phyloP scores from a whole-genome alignment of 2,888 invertebrate genomes.

The Orchesella flavescens region DNA sequence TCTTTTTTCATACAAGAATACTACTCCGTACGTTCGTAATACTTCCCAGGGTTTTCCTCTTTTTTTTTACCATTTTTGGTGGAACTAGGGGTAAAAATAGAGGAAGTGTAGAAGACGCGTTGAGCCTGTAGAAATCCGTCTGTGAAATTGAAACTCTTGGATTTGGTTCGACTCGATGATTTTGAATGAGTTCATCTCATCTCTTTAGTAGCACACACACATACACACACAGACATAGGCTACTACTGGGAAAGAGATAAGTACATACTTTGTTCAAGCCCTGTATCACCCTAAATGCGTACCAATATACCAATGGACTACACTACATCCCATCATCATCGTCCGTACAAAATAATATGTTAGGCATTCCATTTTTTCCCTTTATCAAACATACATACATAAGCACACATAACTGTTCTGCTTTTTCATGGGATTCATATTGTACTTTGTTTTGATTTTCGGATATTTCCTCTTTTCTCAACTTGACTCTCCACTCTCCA shows the following conservation, averaged over 20 bases:
- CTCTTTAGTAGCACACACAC: conserved; percentile 26
- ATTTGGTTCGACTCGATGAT: conserved; percentile 62
- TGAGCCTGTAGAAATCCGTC: conserved; percentile 58
- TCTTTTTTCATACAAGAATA: not conserved
- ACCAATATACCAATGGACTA: not conserved
- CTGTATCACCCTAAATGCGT: not conserved
- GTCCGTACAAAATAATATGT: conserved; percentile 1
- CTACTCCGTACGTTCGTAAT: not conserved
- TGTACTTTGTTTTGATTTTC: conserved; percentile 28
- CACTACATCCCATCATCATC: too few species aligned
- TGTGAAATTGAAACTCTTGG: conserved; percentile 63
- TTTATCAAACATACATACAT: conserved; percentile 4
- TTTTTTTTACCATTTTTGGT: too few species aligned
- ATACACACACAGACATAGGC: too few species aligned
- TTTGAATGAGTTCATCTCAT: conserved; percentile 62
- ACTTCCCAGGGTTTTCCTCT: not conserved
- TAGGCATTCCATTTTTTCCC: too few species aligned
- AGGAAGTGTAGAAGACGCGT: conserved; percentile 18
- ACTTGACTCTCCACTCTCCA: not conserved
- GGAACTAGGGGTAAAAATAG: too few species aligned
- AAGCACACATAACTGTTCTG: not conserved
- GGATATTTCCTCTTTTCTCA: not conserved
- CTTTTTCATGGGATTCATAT: not conserved
- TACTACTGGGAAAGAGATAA: not conserved
- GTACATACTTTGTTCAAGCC: not conserved